phyloP scores from a whole-genome alignment of 2,797 vertebrate species.

The Sardinella longiceps region DNA sequence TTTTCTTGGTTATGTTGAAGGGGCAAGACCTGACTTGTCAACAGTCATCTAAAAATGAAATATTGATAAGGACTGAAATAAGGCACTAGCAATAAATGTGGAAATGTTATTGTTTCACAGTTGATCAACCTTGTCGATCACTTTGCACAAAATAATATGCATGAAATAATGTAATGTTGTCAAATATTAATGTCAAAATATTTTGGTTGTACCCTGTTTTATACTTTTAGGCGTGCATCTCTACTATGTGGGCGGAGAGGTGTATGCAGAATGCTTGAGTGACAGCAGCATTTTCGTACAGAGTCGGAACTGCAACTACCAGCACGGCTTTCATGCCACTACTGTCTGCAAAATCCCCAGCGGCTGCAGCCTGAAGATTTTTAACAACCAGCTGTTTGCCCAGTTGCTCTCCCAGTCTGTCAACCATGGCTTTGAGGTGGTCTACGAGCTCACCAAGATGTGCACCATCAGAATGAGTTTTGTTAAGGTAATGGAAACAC shows the following conservation, averaged over 20 bases:
- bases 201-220: neutral
- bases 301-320: constrained; percentile 98
- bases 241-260: constrained; percentile 95
- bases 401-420: constrained; percentile 96
- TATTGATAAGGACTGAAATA: neutral
- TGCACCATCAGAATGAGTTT: constrained; percentile 99
- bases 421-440: constrained; percentile 96
- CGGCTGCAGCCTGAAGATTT: constrained; percentile 98
- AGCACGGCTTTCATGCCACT: constrained; percentile 96
- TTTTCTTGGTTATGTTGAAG: neutral
- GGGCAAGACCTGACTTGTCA: neutral
- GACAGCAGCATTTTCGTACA: constrained; percentile 99
- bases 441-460: constrained; percentile 98
- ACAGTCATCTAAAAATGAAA: neutral
- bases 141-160: too few species aligned
- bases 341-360: constrained; percentile 98
- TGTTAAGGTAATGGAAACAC: constrained; percentile 86
- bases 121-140: too few species aligned
- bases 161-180: too few species aligned
- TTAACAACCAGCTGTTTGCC: constrained; percentile 98
- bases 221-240: constrained; percentile 84
- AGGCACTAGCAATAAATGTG: too few species aligned
- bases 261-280: constrained; percentile 96
- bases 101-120: too few species aligned
- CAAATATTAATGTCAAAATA: too few species aligned